phyloP scores from a whole-genome alignment of 64 coral and sea anemone species.

The Stichodactyla helianthus region DNA sequence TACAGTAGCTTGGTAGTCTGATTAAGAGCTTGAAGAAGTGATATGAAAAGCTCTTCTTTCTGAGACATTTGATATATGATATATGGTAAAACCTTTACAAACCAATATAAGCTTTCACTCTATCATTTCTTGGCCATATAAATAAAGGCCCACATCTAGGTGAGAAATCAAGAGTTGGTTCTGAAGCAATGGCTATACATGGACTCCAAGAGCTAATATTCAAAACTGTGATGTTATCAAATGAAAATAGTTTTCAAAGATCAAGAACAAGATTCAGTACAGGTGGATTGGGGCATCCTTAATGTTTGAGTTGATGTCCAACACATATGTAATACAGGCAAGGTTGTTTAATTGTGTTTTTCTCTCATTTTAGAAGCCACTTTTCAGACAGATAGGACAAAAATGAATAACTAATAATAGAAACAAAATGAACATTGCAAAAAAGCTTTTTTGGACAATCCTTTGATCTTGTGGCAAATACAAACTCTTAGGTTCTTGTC shows the following conservation, averaged over 20 bases:
- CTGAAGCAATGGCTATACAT: neutral
- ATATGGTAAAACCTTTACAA: conserved; percentile 22
- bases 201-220: neutral
- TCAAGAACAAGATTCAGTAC: neutral
- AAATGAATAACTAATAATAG: neutral
- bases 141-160: conserved; percentile 1
- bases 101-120: conserved; percentile 17
- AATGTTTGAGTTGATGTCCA: conserved; percentile 10
- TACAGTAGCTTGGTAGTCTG: neutral
- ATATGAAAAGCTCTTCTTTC: conserved; percentile 26
- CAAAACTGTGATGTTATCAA: neutral
- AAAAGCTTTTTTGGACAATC: neutral
- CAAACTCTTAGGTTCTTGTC: neutral
- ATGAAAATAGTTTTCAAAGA: neutral
- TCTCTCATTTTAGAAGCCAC: neutral
- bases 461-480: neutral
- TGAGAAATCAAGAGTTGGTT: neutral
- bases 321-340: conserved; percentile 13
- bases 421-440: neutral
- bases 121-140: conserved; percentile 18
- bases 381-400: too few species aligned
- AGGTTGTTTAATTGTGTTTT: neutral
- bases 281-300: neutral
- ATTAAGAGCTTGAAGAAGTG: conserved; percentile 20
- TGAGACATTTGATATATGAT: conserved; percentile 24